A percentile compares a stretch with the other conserved stretches of the same genome.
Evolutionary conservation across 2,797 vertebrate species (phyloP).

Genomic region (Enteromius treurensis): DNA sequence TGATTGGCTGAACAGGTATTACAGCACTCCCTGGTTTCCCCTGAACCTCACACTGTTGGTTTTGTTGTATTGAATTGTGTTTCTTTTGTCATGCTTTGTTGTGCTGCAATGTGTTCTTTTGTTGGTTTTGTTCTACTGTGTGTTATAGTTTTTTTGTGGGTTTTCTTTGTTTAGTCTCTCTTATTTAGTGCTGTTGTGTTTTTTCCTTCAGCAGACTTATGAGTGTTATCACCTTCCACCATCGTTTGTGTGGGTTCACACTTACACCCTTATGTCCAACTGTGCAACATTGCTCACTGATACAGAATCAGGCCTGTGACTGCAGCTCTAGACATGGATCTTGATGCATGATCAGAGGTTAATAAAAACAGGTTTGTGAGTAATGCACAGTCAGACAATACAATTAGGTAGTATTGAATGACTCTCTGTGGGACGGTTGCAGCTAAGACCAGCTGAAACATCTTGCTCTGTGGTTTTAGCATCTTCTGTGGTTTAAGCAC

Average conservation of each 20-base stretch:
- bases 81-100: background rate
- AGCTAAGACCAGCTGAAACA: background rate
- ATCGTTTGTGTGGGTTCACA: conserved; percentile 29
- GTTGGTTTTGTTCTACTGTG: background rate
- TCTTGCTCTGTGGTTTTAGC: conserved; percentile 20
- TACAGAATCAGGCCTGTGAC: background rate
- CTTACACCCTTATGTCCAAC: background rate
- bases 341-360: conserved; percentile 14
- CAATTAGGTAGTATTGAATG: background rate
- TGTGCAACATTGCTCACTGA: background rate
- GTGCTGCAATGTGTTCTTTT: background rate
- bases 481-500: background rate
- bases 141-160: background rate
- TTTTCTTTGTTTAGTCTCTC: background rate
- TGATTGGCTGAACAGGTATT: background rate
- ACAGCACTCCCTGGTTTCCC: background rate
- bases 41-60: background rate
- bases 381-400: background rate
- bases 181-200: background rate
- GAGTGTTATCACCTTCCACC: conserved; percentile 2
- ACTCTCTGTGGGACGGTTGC: background rate
- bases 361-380: background rate
- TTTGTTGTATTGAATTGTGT: background rate
- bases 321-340: background rate
- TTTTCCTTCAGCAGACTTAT: background rate